These are phyloP conservation scores for Plumapathes pennacea DNA, from an alignment of 92 coral and sea anemone species.

Conservation along the genomic window DNA sequence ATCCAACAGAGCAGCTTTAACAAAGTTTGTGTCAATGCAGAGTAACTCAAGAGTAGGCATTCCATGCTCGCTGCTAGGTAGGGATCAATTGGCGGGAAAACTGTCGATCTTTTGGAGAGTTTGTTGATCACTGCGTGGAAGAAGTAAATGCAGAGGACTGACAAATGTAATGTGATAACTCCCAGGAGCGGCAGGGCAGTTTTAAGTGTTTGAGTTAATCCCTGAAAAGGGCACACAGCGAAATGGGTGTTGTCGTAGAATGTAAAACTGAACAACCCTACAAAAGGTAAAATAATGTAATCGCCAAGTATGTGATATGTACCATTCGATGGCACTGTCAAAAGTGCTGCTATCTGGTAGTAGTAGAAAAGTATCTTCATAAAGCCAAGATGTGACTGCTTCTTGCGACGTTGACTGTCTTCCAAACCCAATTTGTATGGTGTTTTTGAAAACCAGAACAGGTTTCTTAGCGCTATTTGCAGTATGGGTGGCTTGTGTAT, in stretches of 20 bases:
- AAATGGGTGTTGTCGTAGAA: constrained; percentile 1
- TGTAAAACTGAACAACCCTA: constrained; percentile 7
- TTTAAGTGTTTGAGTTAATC: constrained; percentile 20
- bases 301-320: neutral
- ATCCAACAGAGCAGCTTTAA: constrained; percentile 32
- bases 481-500: constrained; percentile 27
- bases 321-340: constrained; percentile 11
- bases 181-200: constrained; percentile 7
- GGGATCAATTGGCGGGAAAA: constrained; percentile 28
- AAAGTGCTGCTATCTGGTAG: constrained; percentile 28
- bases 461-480: neutral
- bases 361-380: constrained; percentile 33
- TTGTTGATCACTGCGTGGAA: constrained; percentile 32
- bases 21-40: constrained; percentile 20
- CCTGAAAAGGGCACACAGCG: constrained; percentile 37
- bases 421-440: neutral
- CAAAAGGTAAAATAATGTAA: constrained; percentile 4
- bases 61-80: constrained; percentile 54
- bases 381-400: too few species aligned
- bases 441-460: constrained; percentile 19
- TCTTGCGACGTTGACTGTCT: neutral
- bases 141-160: constrained; percentile 4
- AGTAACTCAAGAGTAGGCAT: constrained; percentile 42
- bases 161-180: neutral
- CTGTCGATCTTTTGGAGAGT: constrained; percentile 5